Evolutionary conservation across 2,113 vertebrate genomes (phyloP).

Genomic region (Neoarius graeffei): DNA sequence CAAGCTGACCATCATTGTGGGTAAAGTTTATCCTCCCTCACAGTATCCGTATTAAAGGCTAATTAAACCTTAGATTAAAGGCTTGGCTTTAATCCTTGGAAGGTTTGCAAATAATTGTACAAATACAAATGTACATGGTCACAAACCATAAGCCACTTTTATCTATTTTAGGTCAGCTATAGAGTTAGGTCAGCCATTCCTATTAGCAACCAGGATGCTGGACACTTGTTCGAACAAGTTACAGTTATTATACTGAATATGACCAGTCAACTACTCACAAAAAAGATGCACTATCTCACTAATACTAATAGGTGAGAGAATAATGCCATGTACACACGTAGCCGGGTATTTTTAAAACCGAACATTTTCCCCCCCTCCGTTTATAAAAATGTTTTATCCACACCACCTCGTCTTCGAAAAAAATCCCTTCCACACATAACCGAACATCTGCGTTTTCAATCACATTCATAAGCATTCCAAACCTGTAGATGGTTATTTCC

Average conservation of each 20-base stretch:
- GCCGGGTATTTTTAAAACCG: too few species aligned
- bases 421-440: too few species aligned
- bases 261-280: neutral
- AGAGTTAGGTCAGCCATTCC: neutral
- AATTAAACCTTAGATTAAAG: constrained; percentile 1
- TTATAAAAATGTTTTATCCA: too few species aligned
- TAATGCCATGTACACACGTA: too few species aligned
- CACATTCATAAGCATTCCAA: too few species aligned
- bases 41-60: neutral
- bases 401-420: too few species aligned
- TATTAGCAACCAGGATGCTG: neutral
- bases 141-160: neutral
- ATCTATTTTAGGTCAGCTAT: neutral
- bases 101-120: neutral
- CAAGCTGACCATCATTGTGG: neutral
- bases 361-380: too few species aligned
- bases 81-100: neutral
- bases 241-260: neutral
- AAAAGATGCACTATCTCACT: neutral
- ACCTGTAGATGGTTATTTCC: too few species aligned
- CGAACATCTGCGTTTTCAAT: too few species aligned
- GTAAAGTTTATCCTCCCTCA: neutral
- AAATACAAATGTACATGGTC: neutral
- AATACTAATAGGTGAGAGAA: neutral
- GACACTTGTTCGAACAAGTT: neutral